These are phyloP conservation scores for Andrena camellia DNA, from an alignment of 2,888 invertebrate species.

Conservation along the genomic window DNA sequence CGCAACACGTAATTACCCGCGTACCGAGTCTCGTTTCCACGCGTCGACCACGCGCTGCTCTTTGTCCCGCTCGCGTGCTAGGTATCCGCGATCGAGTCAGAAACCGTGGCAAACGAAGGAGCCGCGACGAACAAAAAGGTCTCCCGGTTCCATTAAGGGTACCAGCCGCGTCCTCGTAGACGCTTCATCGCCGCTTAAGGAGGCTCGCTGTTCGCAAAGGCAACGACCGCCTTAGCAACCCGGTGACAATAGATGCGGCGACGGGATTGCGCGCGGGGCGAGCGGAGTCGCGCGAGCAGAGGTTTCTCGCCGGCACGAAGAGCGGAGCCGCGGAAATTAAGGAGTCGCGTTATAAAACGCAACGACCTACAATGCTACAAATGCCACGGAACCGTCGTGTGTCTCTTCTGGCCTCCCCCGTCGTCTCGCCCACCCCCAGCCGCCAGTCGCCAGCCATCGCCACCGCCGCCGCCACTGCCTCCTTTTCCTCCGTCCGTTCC, in stretches of 20 bases:
- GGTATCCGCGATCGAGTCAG: conserved; percentile 29
- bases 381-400: conserved; percentile 76
- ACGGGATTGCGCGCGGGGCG: not conserved
- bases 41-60: conserved; percentile 43
- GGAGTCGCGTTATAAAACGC: conserved; percentile 83
- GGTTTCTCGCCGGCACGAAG: conserved; percentile 13
- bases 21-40: conserved; percentile 46
- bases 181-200: conserved; percentile 57
- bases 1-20: conserved; percentile 50
- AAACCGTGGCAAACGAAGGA: conserved; percentile 52
- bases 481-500: conserved; percentile 63
- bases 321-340: conserved; percentile 74
- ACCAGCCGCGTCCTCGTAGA: conserved; percentile 48
- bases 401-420: conserved; percentile 63
- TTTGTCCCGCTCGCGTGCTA: conserved; percentile 26
- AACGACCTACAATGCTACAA: conserved; percentile 84
- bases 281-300: not conserved
- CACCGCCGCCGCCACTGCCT: conserved; percentile 51
- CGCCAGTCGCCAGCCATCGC: conserved; percentile 39
- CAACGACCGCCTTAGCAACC: not conserved
- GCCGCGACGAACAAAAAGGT: conserved; percentile 34
- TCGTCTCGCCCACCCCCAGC: conserved; percentile 56
- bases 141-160: conserved; percentile 44
- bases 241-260: not conserved
- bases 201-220: conserved; percentile 13